Evolutionary conservation across 2,113 vertebrate species (phyloP).

Genomic region (Piprites chloris): DNA sequence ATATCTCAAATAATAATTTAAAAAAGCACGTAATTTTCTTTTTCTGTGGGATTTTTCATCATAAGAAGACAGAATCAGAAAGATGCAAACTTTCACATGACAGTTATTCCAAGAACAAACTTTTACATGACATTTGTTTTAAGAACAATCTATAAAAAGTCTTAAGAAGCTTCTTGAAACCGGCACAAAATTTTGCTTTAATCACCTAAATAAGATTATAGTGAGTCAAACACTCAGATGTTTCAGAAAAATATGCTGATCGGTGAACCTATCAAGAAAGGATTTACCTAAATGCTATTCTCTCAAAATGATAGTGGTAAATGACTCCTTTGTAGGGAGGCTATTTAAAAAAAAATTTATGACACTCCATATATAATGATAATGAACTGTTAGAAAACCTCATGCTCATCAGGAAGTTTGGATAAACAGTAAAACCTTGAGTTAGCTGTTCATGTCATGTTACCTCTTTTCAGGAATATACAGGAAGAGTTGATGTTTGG

Average conservation of each 20-base stretch:
- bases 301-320: background rate
- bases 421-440: background rate
- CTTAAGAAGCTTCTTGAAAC: background rate
- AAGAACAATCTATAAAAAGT: background rate
- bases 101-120: background rate
- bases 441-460: background rate
- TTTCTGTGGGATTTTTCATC: background rate
- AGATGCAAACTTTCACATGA: background rate
- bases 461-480: background rate
- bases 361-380: background rate
- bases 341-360: background rate
- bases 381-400: background rate
- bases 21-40: too few species aligned
- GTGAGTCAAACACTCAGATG: background rate
- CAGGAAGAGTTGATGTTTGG: background rate
- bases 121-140: background rate
- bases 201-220: background rate
- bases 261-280: background rate
- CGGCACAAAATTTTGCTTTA: background rate
- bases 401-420: background rate
- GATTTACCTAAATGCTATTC: background rate
- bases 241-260: conserved; percentile 1
- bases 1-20: background rate
- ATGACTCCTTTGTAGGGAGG: background rate
- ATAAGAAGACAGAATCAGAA: background rate